phyloP scores from a whole-genome alignment of 2,888 invertebrate genomes.

The Tipula vernalis region DNA sequence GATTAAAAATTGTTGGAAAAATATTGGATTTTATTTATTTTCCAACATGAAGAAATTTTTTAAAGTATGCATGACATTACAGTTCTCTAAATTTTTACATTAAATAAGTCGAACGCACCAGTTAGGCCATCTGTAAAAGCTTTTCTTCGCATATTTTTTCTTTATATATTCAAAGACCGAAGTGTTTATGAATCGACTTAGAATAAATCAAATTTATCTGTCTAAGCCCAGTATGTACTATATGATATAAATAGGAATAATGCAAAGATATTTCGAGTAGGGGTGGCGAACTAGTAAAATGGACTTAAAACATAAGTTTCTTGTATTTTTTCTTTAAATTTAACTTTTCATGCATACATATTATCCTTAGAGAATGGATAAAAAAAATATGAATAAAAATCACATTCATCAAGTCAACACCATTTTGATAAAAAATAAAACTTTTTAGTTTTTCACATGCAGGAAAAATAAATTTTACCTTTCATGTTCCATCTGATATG shows the following conservation, averaged over 20 bases:
- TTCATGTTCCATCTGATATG: neutral
- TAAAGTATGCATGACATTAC: neutral
- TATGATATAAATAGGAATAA: neutral
- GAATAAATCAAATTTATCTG: slow-evolving; percentile 6
- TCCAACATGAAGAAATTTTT: neutral
- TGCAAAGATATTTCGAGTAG: neutral
- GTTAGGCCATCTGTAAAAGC: neutral
- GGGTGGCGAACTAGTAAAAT: neutral
- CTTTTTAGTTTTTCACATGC: neutral
- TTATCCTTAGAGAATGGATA: neutral
- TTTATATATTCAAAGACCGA: neutral
- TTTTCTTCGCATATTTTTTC: neutral
- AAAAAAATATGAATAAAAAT: neutral
- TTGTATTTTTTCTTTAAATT: neutral
- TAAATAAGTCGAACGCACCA: neutral
- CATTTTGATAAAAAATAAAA: neutral
- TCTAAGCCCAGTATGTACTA: neutral
- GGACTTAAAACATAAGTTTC: neutral
- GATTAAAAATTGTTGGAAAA: neutral
- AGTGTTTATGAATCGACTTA: slow-evolving; percentile 8
- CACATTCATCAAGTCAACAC: slow-evolving; percentile 8
- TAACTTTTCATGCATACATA: neutral
- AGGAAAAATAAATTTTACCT: neutral
- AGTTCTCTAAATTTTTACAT: neutral
- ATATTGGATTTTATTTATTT: neutral